A percentile compares a stretch with the other conserved stretches of the same genome.
These are phyloP conservation scores for Chunga burmeisteri DNA, from an alignment of 2,113 vertebrate species.

Conservation along the genomic window DNA sequence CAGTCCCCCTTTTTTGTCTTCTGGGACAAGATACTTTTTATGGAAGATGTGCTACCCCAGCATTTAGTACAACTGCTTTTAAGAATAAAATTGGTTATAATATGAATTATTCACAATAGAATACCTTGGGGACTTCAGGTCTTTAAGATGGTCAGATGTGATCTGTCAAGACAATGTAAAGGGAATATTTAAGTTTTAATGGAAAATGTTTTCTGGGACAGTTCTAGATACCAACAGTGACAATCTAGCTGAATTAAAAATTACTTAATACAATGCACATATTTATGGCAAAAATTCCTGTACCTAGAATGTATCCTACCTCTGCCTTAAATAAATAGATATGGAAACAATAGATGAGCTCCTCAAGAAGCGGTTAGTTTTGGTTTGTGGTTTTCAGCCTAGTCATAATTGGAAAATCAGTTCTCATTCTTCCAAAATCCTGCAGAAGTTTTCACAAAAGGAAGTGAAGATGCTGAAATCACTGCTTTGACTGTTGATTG, in stretches of 20 bases:
- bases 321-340: background rate
- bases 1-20: background rate
- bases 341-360: background rate
- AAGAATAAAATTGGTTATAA: conserved; percentile 5
- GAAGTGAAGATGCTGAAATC: background rate
- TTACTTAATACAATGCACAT: background rate
- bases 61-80: conserved; percentile 14
- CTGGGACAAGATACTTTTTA: background rate
- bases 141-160: background rate
- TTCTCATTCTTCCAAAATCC: background rate
- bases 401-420: background rate
- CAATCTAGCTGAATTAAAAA: background rate
- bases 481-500: background rate
- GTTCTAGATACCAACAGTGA: background rate
- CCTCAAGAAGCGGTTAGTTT: background rate
- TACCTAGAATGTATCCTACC: background rate
- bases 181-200: background rate
- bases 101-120: conserved; percentile 49
- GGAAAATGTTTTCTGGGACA: background rate
- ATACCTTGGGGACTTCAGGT: background rate
- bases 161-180: conserved; percentile 8
- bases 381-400: background rate
- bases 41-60: background rate
- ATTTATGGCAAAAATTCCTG: background rate
- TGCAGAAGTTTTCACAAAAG: background rate